Evolutionary conservation across 2,113 vertebrate species (phyloP).

Genomic region (Neotoma lepida): DNA sequence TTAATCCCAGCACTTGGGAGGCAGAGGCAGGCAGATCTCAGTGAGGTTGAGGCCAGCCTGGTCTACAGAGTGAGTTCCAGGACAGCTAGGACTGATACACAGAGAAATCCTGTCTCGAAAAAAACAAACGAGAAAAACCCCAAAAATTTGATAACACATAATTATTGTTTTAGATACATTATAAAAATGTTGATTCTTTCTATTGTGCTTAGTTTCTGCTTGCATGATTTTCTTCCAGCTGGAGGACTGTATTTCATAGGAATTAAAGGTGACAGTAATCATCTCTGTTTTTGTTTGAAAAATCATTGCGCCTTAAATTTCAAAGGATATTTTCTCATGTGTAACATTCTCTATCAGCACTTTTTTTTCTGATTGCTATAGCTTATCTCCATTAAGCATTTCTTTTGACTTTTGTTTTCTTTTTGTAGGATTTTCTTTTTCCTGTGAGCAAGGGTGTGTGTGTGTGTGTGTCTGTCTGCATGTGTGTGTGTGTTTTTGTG

Average conservation of each 20-base stretch:
- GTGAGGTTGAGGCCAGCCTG: too few species aligned
- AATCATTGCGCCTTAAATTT: constrained; percentile 28
- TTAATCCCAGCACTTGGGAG: too few species aligned
- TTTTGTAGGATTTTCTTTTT: not conserved
- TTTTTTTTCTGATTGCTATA: not conserved
- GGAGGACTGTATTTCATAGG: not conserved
- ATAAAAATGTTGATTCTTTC: not conserved
- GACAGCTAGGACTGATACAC: too few species aligned
- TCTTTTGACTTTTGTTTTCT: not conserved
- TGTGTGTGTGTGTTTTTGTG: too few species aligned
- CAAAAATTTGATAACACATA: not conserved
- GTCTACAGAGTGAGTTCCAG: too few species aligned
- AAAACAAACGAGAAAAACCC: too few species aligned
- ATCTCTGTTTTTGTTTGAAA: constrained; percentile 10
- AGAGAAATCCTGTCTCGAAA: too few species aligned
- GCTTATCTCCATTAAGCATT: not conserved
- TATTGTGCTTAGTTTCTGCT: not conserved
- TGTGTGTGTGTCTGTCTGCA: too few species aligned
- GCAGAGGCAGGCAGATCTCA: too few species aligned
- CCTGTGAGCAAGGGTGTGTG: not conserved
- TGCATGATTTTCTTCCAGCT: not conserved
- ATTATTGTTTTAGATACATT: not conserved
- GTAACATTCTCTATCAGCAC: not conserved
- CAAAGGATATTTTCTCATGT: not conserved
- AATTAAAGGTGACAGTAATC: not conserved